Conservation (phyloP, 2,113 vertebrate genomes). For the Paracyprichromis sp. region DNA sequence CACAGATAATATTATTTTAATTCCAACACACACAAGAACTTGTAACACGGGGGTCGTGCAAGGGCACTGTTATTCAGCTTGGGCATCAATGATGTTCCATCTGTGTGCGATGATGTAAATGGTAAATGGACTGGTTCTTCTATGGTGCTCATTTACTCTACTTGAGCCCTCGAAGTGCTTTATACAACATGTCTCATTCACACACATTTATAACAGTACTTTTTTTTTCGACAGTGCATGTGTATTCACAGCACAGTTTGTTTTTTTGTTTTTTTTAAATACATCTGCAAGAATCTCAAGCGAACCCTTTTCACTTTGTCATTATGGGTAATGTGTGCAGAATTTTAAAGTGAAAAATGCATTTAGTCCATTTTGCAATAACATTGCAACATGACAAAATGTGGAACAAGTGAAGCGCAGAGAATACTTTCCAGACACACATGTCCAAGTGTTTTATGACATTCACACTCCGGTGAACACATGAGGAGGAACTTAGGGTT, state of each 20-base stretch:
- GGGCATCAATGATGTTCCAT: neutral
- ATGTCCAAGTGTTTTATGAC: neutral
- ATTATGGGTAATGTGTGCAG: neutral
- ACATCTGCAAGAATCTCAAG: neutral
- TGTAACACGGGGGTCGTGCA: neutral
- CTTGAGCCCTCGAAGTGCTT: neutral
- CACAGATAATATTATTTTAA: neutral
- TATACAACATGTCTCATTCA: neutral
- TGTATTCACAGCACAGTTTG: neutral
- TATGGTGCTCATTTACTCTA: neutral
- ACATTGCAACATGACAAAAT: neutral
- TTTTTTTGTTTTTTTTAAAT: neutral
- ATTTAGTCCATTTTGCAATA: neutral
- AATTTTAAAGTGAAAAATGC: neutral
- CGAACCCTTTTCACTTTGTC: neutral
- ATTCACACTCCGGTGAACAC: neutral
- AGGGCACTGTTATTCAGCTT: neutral
- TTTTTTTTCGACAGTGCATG: rapidly evolving
- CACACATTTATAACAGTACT: neutral
- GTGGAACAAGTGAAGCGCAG: neutral
- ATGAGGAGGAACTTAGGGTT: neutral
- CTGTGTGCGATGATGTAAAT: neutral
- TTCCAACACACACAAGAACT: neutral
- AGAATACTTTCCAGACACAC: neutral
- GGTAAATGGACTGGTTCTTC: neutral